Base-by-base conservation (phyloP, 2,888 invertebrate species). In the Erebia epiphron region DNA sequence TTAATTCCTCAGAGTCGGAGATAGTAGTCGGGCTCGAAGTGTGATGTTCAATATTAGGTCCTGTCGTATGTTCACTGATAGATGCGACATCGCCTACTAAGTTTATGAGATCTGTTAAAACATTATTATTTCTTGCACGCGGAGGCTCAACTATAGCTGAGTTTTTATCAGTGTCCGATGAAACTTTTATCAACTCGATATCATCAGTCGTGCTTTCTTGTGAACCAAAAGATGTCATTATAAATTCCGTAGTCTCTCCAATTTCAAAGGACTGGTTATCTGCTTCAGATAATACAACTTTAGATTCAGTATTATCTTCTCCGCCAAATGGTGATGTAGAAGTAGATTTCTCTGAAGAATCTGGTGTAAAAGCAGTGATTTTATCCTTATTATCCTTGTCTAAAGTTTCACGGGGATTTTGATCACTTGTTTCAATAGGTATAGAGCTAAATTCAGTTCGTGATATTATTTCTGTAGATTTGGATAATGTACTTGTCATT, bases 81-180 rank as follows among this genome's bases (percentile, higher is more conserved):
- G 90, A 87, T 1, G 91, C 93, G 13, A 94, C 91, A 72, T 93
- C 94, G 18, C 88, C 91, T 2, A 94, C 92, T 54, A 94, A 78
- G 66, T 89, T 90, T 2, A 91, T 91, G 11, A 94, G 82, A 77
- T 92, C 93, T 1, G 84, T 85, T 1, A 92, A 76, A 9, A 89
- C 86, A 73, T 88, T 91, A 26, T 76, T 81, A 60, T 85, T 82
- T 70, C 83, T 85, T 67, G 77, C 76, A 56, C 79, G 79, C n/a
- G 82, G 71, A n/a, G 83, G 76, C 64, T 88, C 86, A 74, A 91
- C 86, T 18, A 91, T 83, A 7, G 88, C 83, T 0, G 89, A 87
- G 61, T 79, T 88, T 75, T 86, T 85, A 26, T 85, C 83, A 1
- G 81, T 77, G 52, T 87, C 84, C 2, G 86, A 81, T 8, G 86